phyloP scores from a whole-genome alignment of 2,888 invertebrate genomes.

The Stenoptilia bipunctidactyla region DNA sequence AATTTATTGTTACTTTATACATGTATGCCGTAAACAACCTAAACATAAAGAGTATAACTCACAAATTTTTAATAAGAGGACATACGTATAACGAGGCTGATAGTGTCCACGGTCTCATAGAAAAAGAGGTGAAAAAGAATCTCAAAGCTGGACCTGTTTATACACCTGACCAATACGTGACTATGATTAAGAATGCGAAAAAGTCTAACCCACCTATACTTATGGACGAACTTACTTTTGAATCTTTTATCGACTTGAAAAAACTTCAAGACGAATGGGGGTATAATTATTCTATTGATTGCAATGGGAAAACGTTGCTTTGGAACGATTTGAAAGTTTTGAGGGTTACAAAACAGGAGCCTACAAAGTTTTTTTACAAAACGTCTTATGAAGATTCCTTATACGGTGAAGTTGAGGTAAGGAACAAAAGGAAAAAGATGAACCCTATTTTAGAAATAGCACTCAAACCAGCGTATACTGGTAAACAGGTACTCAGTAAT shows the following conservation, averaged over 20 bases:
- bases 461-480: conserved; percentile 6
- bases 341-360: conserved; percentile 5
- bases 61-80: no score
- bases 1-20: conserved; percentile 13
- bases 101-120: conserved; percentile 22
- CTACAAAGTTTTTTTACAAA: conserved; percentile 6
- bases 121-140: conserved; percentile 20
- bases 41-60: conserved; percentile 17
- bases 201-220: neutral
- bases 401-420: conserved; percentile 5
- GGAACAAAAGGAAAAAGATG: conserved; percentile 15
- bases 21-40: conserved; percentile 7
- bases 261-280: conserved; percentile 12
- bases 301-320: conserved; percentile 1
- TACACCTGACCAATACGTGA: conserved; percentile 13
- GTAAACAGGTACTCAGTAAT: conserved; percentile 8
- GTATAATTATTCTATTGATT: conserved; percentile 5
- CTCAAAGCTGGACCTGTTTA: conserved; percentile 19
- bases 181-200: no score
- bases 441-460: conserved; percentile 3
- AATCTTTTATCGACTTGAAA: conserved; percentile 7
- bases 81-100: conserved; percentile 26
- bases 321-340: conserved; percentile 9
- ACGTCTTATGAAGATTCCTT: conserved; percentile 2
- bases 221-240: conserved; percentile 3